Evolutionary conservation across 1,140 invertebrate species (phyloP).

Genomic region (Drosophila busckii): DNA sequence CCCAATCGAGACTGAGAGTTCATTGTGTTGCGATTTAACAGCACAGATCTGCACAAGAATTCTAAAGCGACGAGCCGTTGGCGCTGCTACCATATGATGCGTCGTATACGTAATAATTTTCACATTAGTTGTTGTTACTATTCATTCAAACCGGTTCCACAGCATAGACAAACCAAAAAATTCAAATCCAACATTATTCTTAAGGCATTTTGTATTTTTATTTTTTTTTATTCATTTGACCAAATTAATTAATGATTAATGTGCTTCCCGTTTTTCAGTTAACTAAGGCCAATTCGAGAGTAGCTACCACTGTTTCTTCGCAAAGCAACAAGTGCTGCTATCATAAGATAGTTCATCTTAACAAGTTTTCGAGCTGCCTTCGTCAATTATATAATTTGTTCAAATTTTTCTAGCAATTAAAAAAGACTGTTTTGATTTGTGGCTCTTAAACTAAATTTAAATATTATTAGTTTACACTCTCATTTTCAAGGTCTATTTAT

Average conservation of each 20-base stretch:
- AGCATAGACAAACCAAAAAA: constrained; percentile 1
- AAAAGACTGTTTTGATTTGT: too few species aligned
- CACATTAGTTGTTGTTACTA: constrained; percentile 19
- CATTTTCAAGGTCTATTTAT: too few species aligned
- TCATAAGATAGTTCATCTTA: too few species aligned
- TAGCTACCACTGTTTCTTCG: too few species aligned
- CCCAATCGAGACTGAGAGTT: constrained; percentile 62
- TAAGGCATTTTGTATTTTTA: constrained; percentile 13
- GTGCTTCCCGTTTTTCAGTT: too few species aligned
- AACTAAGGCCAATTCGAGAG: too few species aligned
- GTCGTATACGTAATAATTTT: constrained; percentile 34
- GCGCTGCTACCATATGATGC: constrained; percentile 15
- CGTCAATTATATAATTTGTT: too few species aligned
- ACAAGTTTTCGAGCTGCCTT: too few species aligned
- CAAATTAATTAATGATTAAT: constrained; percentile 17
- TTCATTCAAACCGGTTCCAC: constrained; percentile 31
- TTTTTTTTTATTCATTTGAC: constrained; percentile 2
- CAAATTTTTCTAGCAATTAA: too few species aligned
- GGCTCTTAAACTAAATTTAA: too few species aligned
- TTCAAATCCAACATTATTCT: constrained; percentile 4
- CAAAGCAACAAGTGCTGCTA: too few species aligned
- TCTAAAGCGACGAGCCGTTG: constrained; percentile 7
- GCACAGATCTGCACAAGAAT: constrained; percentile 61
- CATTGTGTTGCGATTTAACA: constrained; percentile 34
- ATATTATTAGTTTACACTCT: too few species aligned